Evolutionary conservation across 2,888 invertebrate species (phyloP), one percentile per base, ranked within the genome.

Genomic region (Charanyca ferruginea): DNA sequence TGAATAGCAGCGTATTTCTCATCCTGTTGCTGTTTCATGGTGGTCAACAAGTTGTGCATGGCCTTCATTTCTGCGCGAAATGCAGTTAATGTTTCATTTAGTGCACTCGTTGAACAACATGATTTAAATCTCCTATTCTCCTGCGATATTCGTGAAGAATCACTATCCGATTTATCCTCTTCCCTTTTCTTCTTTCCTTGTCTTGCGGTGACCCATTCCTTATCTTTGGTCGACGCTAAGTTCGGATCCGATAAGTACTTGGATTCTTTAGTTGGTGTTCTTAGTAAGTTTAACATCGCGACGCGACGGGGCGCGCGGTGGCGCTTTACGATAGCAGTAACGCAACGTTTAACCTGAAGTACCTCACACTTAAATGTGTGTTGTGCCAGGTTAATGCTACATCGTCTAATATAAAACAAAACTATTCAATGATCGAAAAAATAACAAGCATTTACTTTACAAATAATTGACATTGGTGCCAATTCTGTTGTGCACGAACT

Each of bases 21-120:
- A 44, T 44, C 44, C 44, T 44, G 44, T 20, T 44, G 44, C 18
- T 44, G 44, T 20, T 44, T 44, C 44, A 44, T 44, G 44, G 44
- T 44, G 4, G 44, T 20, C 20, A 44, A 20, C 44, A 44, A 20
- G 11, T 18, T 20, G 8, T 44, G 20, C 44, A 44, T 44, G 44
- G 11, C 44, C 20, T 44, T 44, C 44, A 44, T 44, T 44, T 44
- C 44, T 44, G 18, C 44, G 9, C 44, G 44, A 20, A 44, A 9
- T 20, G 44, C 44, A 18, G 18, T 44, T 20, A 44, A 3, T 44
- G 44, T 11, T 20, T 44, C 20, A 5, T 44, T 44, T 11, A 44
- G 44, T 20, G 18, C 44, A 20, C 44, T 11, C 11, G 44, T 44
- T 44, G 44, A 44, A 3, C 20, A 44, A 11, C 44, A 44, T 4